phyloP scores from a whole-genome alignment of 2,797 vertebrate genomes.

The Loris lydekkerianus region DNA sequence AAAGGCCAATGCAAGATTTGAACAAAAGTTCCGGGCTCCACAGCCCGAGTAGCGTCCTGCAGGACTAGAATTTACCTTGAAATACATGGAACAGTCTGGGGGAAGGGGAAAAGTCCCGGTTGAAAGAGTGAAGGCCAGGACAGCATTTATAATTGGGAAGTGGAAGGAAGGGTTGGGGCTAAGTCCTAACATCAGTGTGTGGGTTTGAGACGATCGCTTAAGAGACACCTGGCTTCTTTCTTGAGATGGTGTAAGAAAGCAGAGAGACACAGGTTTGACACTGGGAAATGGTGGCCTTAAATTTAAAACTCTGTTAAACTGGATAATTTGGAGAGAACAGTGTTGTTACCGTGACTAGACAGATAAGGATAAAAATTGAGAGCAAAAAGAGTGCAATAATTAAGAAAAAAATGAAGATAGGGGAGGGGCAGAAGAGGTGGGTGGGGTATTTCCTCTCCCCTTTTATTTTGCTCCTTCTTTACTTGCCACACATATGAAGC shows the following conservation, averaged over 20 bases:
- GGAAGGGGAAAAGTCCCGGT: not conserved
- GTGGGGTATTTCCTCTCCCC: fast-evolving
- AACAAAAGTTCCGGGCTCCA: not conserved
- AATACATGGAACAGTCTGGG: slow-evolving; percentile 22
- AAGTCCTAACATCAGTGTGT: not conserved
- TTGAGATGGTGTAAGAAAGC: slow-evolving; percentile 56
- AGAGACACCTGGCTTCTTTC: slow-evolving; percentile 45
- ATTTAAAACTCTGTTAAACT: not conserved
- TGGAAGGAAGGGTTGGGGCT: not conserved
- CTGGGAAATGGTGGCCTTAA: not conserved
- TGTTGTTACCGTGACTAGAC: not conserved
- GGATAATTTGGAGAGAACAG: not conserved
- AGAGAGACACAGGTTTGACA: not conserved
- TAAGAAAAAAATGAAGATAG: not conserved
- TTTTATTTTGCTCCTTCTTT: not conserved
- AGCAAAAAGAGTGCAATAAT: not conserved
- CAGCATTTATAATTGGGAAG: not conserved
- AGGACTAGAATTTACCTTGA: slow-evolving; percentile 61
- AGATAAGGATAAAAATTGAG: not conserved
- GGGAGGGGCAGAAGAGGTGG: not conserved
- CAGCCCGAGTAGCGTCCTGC: not conserved
- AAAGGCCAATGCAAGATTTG: not conserved
- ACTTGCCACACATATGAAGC: not conserved
- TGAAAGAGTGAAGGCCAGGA: not conserved
- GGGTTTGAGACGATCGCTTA: slow-evolving; percentile 26